Evolutionary conservation across 1,140 invertebrate genomes (phyloP).

Genomic region (Campoletis sonorensis): DNA sequence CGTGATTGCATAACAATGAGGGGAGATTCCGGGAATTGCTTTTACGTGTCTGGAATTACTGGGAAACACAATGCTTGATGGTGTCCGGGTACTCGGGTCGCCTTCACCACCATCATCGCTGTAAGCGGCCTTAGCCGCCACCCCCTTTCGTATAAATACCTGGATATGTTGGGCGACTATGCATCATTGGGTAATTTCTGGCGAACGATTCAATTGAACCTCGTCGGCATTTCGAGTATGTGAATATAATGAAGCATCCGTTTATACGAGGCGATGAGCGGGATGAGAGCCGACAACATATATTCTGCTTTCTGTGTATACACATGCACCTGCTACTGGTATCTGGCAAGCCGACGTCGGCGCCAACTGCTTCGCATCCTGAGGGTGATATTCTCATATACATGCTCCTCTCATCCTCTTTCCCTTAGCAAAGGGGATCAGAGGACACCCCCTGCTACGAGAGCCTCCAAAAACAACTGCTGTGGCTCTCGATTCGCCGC

Average conservation of each 20-base stretch:
- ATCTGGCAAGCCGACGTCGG: conserved; percentile 21
- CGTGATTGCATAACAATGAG: conserved; percentile 76
- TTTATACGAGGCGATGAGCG: conserved; percentile 71
- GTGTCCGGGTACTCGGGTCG: conserved; percentile 14
- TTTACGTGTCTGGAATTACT: conserved; percentile 75
- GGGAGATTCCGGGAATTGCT: conserved; percentile 73
- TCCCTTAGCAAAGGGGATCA: not conserved
- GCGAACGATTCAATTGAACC: conserved; percentile 76
- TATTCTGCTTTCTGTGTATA: conserved; percentile 27
- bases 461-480: conserved; percentile 34
- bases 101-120: not conserved
- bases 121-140: not conserved
- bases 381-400: not conserved
- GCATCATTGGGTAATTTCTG: conserved; percentile 76
- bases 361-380: conserved; percentile 37
- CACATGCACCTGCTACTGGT: conserved; percentile 52
- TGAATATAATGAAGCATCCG: conserved; percentile 76
- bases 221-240: conserved; percentile 73
- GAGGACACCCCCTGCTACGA: conserved; percentile 13
- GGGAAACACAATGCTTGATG: conserved; percentile 60
- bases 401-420: not conserved
- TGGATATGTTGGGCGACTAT: conserved; percentile 63
- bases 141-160: conserved; percentile 39
- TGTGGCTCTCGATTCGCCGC: conserved; percentile 27
- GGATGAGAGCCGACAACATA: conserved; percentile 49